These are phyloP conservation scores for Podarcis siculus DNA, from an alignment of 2,797 vertebrate genomes.

Conservation along the genomic window DNA sequence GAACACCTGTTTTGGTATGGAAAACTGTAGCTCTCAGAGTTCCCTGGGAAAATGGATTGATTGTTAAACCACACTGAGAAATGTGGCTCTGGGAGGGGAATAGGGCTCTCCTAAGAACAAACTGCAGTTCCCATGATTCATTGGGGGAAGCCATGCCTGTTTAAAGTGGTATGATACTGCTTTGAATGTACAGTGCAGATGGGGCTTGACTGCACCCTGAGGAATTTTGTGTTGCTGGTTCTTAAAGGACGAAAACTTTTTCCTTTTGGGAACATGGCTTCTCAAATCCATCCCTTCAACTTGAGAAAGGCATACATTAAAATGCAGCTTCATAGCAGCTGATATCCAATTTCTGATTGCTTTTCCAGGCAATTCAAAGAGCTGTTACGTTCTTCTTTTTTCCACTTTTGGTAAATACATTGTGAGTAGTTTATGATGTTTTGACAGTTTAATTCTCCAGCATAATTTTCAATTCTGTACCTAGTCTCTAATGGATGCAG, in stretches of 20 bases:
- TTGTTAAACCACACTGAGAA: too few relatives aligned
- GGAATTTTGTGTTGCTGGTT: not conserved
- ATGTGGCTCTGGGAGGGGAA: too few relatives aligned
- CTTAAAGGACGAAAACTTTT: not conserved
- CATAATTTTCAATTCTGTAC: conserved; percentile 58
- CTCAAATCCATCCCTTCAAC: not conserved
- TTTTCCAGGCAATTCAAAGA: conserved; percentile 50
- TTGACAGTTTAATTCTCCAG: conserved; percentile 61
- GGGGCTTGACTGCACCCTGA: not conserved
- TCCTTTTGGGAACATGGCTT: not conserved
- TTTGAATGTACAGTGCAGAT: too few relatives aligned
- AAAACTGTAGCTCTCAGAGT: too few relatives aligned
- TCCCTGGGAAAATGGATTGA: too few relatives aligned
- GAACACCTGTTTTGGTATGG: too few relatives aligned
- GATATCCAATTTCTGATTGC: conserved; percentile 22
- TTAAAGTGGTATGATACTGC: too few relatives aligned
- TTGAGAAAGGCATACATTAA: conserved; percentile 3
- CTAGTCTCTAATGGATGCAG: conserved; percentile 52
- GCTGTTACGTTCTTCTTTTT: conserved; percentile 5
- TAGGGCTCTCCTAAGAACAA: too few relatives aligned
- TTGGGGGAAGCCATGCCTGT: too few relatives aligned
- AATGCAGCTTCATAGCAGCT: not conserved
- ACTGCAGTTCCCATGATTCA: too few relatives aligned
- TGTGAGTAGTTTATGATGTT: conserved; percentile 60
- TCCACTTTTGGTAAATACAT: conserved; percentile 39